These are phyloP conservation scores for Drosophila nasuta DNA, from an alignment of 1,140 invertebrate genomes.

Conservation along the genomic window DNA sequence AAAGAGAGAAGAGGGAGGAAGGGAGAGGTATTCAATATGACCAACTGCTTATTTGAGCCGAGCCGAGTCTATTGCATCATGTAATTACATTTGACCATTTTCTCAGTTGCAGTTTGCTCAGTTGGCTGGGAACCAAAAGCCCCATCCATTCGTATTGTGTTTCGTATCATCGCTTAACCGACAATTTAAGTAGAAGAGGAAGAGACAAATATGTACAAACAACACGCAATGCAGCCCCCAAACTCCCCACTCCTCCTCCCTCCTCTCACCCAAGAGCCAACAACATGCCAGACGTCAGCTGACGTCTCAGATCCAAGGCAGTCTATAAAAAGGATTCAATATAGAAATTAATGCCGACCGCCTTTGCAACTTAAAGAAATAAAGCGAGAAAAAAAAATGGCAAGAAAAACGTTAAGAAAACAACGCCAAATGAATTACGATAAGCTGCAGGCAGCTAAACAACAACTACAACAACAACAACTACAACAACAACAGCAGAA, in stretches of 20 bases:
- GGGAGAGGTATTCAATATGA: conserved; percentile 33
- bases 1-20: background rate
- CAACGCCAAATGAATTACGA: conserved; percentile 76
- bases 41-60: conserved; percentile 20
- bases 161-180: conserved; percentile 68
- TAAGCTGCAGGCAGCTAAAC: conserved; percentile 65
- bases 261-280: background rate
- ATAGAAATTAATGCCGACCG: conserved; percentile 75
- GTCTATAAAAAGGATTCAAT: conserved; percentile 74
- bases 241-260: background rate
- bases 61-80: conserved; percentile 22
- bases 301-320: conserved; percentile 9
- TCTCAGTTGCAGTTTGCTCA: conserved; percentile 16
- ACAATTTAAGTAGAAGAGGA: conserved; percentile 59
- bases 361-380: conserved; percentile 28
- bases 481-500: conserved; percentile 16
- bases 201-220: conserved; percentile 37
- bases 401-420: conserved; percentile 32
- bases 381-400: conserved; percentile 13
- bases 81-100: conserved; percentile 47
- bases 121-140: conserved; percentile 32
- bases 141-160: conserved; percentile 29
- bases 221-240: conserved; percentile 53
- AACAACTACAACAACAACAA: conserved; percentile 39
- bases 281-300: background rate